phyloP scores from a whole-genome alignment of 2,888 invertebrate genomes.

The Patella ulyssiponensis region DNA sequence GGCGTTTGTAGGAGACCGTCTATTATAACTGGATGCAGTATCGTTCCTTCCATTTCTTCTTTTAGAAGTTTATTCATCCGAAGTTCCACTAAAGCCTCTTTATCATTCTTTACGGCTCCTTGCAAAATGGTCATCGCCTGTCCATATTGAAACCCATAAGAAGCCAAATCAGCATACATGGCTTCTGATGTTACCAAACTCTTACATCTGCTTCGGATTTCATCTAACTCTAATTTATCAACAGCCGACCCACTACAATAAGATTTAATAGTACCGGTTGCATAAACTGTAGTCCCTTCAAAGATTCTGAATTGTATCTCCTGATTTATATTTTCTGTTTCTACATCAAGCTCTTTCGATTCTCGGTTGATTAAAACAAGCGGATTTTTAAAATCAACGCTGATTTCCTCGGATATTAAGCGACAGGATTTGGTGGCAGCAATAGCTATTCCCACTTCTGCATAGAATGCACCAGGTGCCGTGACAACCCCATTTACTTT shows the following conservation, averaged over 20 bases:
- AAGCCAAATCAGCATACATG: conserved; percentile 17
- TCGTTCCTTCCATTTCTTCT: conserved; percentile 36
- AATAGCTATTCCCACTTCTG: conserved; percentile 48
- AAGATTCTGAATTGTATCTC: neutral
- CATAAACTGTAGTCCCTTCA: neutral
- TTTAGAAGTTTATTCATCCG: neutral
- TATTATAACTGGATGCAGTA: conserved; percentile 48
- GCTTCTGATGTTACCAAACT: neutral
- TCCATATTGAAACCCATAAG: conserved; percentile 14
- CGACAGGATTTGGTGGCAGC: conserved; percentile 7
- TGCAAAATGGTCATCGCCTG: neutral
- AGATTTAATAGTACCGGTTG: neutral
- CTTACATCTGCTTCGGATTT: neutral
- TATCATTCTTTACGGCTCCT: neutral
- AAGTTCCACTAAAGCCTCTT: conserved; percentile 13
- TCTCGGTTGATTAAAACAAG: neutral
- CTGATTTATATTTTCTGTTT: neutral
- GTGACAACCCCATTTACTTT: conserved; percentile 41
- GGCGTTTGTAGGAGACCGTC: conserved; percentile 50
- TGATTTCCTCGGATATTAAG: neutral
- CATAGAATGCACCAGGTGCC: conserved; percentile 48
- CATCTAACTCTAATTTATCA: neutral
- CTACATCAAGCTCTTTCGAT: neutral
- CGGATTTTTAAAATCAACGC: neutral
- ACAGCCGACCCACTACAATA: neutral